These are phyloP conservation scores for Nyctereutes procyonoides DNA, from an alignment of 2,113 vertebrate species.

Conservation along the genomic window DNA sequence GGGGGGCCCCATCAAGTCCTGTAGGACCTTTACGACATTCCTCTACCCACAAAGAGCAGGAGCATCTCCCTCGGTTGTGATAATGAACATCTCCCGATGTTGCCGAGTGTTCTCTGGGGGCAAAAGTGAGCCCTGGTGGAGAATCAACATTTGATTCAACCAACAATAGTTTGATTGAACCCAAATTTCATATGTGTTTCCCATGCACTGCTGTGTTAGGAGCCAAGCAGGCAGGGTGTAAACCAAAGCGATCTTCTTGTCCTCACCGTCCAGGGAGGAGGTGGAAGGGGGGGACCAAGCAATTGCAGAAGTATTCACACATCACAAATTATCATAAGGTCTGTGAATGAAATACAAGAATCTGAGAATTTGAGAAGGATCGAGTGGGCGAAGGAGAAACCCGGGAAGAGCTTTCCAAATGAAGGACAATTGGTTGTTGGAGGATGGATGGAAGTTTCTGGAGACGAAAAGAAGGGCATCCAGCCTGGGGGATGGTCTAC, in stretches of 20 bases:
- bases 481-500: accelerated
- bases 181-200: too few species aligned
- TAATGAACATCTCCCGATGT: not conserved
- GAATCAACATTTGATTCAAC: not conserved
- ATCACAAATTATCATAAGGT: not conserved
- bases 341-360: too few species aligned
- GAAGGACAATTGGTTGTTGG: not conserved
- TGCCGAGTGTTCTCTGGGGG: not conserved
- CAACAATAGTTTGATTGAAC: not conserved
- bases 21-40: accelerated
- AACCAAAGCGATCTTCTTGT: too few species aligned
- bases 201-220: too few species aligned
- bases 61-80: too few species aligned
- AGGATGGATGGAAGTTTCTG: not conserved
- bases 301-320: not conserved
- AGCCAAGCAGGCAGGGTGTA: too few species aligned
- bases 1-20: too few species aligned
- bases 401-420: not conserved
- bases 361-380: not conserved
- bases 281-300: too few species aligned
- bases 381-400: not conserved
- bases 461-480: not conserved
- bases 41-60: too few species aligned
- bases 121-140: not conserved
- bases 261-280: not conserved